Evolutionary conservation across 1,140 invertebrate genomes (phyloP), one percentile per base, ranked within the genome.

Genomic region (Eufriesea mexicana): DNA sequence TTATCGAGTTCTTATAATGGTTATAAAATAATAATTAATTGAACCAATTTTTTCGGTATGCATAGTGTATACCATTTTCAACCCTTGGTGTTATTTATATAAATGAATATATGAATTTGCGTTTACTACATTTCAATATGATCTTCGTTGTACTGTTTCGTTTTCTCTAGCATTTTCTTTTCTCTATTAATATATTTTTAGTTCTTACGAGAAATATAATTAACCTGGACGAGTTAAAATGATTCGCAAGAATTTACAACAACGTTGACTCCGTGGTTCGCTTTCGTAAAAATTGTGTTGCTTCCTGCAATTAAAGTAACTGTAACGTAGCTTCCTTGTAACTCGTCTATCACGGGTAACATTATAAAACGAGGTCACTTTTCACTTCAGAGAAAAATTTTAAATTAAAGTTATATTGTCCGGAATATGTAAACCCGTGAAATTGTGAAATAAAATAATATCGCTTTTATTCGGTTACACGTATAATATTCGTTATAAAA

Each of bases 271-370:
- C 59, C 59, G n/a, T 16, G 59, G 59, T 61, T 25, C 25, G 16
- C 59, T 61, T 61, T 61, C n/a, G 12, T 61, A 61, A 25, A 61
- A 61, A 61, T 25, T 16, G 59, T 25, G n/a, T 61, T 61, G n/a
- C 59, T 25, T 28, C 59, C 59, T 61, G 59, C 25, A 25, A 61
- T 61, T 61, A 61, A 61, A 61, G 59, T 61, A 61, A 61, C 59
- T 61, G 59, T 61, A 25, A 61, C 59, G 59, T 61, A 16, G 14
- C n/a, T 61, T 61, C 14, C 59, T 28, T 61, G 14, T 61, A 61
- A 16, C n/a, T 61, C n/a, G 59, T 61, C 59, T 7, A 16, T 25
- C n/a, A 16, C 25, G 14, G 59, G 14, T 61, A 25, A 16, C n/a
- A n/a, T 61, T 61, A 25, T 61, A 61, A 25, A 61, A 25, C 35